A percentile compares a stretch with the other conserved stretches of the same genome.
Conservation (phyloP, 2,888 invertebrate genomes). For the Pammene aurita region DNA sequence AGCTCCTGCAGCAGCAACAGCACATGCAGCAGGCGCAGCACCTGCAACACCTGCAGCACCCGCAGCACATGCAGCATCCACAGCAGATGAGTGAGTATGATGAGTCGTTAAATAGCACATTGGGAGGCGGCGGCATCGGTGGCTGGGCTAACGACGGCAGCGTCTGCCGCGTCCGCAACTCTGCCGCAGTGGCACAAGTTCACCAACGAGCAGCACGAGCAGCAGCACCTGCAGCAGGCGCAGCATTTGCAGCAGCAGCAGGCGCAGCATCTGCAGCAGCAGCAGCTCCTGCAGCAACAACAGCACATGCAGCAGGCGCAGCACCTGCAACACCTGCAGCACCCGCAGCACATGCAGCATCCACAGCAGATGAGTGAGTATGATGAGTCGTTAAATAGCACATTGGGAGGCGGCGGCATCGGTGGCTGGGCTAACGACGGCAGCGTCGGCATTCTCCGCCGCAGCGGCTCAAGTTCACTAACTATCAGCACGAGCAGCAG, state of each 20-base stretch:
- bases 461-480: too few species aligned
- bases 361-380: conserved; percentile 42
- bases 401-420: conserved; percentile 75
- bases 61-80: conserved; percentile 30
- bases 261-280: too few species aligned
- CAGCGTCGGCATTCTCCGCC: conserved; percentile 59
- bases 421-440: conserved; percentile 78
- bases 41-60: conserved; percentile 43
- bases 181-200: conserved; percentile 75
- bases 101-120: conserved; percentile 59
- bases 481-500: too few species aligned
- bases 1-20: conserved; percentile 43
- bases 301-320: conserved; percentile 48
- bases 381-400: too few species aligned
- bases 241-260: conserved; percentile 54
- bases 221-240: conserved; percentile 60
- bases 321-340: conserved; percentile 43
- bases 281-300: conserved; percentile 43
- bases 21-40: conserved; percentile 48
- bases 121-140: conserved; percentile 74
- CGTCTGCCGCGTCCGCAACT: conserved; percentile 74
- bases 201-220: conserved; percentile 74
- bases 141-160: conserved; percentile 78
- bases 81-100: conserved; percentile 42
- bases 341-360: conserved; percentile 38